These are phyloP conservation scores for Hemibagrus wyckioides DNA, from an alignment of 2,113 vertebrate genomes.

Conservation along the genomic window DNA sequence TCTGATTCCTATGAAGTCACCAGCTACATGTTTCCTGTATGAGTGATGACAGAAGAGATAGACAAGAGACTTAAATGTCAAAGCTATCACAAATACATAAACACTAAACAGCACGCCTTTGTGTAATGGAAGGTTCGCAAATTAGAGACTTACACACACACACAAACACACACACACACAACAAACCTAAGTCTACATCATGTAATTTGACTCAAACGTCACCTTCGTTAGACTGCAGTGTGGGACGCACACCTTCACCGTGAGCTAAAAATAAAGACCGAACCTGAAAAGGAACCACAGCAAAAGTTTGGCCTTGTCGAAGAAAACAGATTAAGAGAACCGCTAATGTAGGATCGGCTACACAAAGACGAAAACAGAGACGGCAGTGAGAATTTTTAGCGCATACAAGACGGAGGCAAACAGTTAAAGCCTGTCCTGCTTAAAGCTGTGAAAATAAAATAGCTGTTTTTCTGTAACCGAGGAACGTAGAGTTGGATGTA, in stretches of 20 bases:
- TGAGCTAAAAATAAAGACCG: neutral
- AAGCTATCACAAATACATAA: neutral
- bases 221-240: neutral
- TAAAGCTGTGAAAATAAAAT: neutral
- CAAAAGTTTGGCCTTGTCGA: neutral
- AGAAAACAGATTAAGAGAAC: neutral
- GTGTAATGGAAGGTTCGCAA: neutral
- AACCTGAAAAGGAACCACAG: neutral
- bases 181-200: neutral
- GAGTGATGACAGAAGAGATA: neutral
- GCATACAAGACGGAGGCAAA: neutral
- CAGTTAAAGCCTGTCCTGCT: neutral
- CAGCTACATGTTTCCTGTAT: neutral
- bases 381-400: neutral
- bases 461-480: neutral
- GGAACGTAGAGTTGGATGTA: neutral
- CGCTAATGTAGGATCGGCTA: neutral
- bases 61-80: conserved; percentile 9
- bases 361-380: neutral
- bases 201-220: neutral
- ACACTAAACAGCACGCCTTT: neutral
- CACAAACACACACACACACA: neutral
- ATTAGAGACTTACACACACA: conserved; percentile 16
- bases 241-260: neutral
- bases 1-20: neutral